Evolutionary conservation across 2,113 vertebrate species (phyloP).

Genomic region (Scophthalmus maximus): DNA sequence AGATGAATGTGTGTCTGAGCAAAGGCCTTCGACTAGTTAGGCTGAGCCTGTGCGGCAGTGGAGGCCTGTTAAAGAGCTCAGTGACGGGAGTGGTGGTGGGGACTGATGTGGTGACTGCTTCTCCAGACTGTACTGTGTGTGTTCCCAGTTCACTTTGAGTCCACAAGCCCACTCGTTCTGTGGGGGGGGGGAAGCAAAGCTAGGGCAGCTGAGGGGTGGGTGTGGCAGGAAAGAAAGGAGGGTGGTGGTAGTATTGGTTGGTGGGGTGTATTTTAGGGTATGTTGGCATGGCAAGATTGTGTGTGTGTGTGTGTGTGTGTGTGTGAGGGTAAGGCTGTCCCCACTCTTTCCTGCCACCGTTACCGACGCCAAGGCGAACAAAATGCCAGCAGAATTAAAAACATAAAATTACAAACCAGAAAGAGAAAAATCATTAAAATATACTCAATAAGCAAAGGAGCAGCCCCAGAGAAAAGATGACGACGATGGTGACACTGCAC

Average conservation of each 20-base stretch:
- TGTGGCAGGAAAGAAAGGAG: conserved; percentile 9
- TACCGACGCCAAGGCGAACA: conserved; percentile 47
- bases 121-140: conserved; percentile 14
- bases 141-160: conserved; percentile 40
- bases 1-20: conserved; percentile 52
- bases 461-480: conserved; percentile 46
- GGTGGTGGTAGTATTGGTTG: neutral
- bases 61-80: conserved; percentile 23
- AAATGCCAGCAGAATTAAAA: conserved; percentile 68
- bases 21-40: conserved; percentile 1
- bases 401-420: conserved; percentile 46
- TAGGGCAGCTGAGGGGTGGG: neutral
- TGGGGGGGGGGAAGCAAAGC: conserved; percentile 24
- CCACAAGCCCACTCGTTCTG: conserved; percentile 13
- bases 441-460: conserved; percentile 52
- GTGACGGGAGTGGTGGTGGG: conserved; percentile 17
- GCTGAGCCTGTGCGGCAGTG: conserved; percentile 24
- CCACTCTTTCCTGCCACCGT: conserved; percentile 6
- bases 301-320: neutral
- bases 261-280: neutral
- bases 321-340: conserved; percentile 15
- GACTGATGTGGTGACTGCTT: conserved; percentile 21
- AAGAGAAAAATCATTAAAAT: conserved; percentile 28
- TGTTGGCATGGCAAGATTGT: neutral
- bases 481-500: conserved; percentile 26